These are phyloP conservation scores for Lepidonotus clava DNA, from an alignment of 2,888 invertebrate genomes.

Conservation along the genomic window DNA sequence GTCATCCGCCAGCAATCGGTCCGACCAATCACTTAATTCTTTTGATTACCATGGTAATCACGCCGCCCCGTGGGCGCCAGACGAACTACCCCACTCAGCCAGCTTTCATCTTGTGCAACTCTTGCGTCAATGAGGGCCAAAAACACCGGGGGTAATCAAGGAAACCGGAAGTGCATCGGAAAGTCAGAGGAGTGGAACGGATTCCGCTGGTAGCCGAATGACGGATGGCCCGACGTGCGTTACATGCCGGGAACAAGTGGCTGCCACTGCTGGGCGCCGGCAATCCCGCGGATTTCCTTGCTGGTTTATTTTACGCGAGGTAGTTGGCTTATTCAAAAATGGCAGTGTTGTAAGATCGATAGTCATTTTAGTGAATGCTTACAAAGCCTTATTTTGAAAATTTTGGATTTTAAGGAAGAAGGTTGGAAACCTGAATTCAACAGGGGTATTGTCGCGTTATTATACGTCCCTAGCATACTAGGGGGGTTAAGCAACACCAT, in stretches of 20 bases:
- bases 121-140: conserved; percentile 51
- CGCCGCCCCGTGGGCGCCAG: conserved; percentile 27
- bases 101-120: conserved; percentile 50
- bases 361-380: no score
- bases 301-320: no score
- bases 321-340: no score
- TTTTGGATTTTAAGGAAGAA: no score
- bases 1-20: conserved; percentile 25
- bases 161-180: conserved; percentile 54
- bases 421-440: no score
- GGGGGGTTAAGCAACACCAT: no score
- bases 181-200: conserved; percentile 53
- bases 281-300: no score
- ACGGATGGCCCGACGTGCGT: conserved; percentile 27
- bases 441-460: no score
- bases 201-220: conserved; percentile 44
- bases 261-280: not conserved
- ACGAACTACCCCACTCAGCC: conserved; percentile 21
- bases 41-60: conserved; percentile 30
- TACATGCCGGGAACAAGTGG: conserved; percentile 6
- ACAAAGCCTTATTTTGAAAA: no score
- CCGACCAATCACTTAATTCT: not conserved
- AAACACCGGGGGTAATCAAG: conserved; percentile 49
- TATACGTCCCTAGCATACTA: no score
- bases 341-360: no score